Conservation (phyloP, 2,797 vertebrate species). For the Phoeniculus purpureus region DNA sequence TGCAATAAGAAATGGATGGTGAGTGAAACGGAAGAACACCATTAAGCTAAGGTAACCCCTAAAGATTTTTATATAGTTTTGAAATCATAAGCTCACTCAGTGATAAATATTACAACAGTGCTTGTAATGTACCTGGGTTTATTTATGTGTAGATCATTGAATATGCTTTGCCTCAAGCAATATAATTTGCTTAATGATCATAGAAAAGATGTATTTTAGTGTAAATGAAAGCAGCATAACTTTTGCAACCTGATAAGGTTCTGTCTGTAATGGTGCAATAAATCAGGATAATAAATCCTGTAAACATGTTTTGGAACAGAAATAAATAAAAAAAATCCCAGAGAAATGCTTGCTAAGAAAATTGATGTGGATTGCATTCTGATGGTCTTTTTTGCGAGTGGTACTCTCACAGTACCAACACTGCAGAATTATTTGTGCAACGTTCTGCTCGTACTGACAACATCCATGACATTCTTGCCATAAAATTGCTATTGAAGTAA, state of each 20-base stretch:
- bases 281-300: slow-evolving; percentile 44
- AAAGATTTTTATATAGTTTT: slow-evolving; percentile 76
- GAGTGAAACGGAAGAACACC: slow-evolving; percentile 80
- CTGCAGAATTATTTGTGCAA: not conserved
- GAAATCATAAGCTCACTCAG: slow-evolving; percentile 74
- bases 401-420: not conserved
- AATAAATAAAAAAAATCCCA: slow-evolving; percentile 2
- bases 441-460: not conserved
- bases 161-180: slow-evolving; percentile 60
- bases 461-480: not conserved
- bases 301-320: slow-evolving; percentile 47
- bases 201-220: slow-evolving; percentile 44
- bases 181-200: slow-evolving; percentile 53
- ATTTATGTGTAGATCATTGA: slow-evolving; percentile 70
- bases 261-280: slow-evolving; percentile 44
- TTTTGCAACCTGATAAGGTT: slow-evolving; percentile 27
- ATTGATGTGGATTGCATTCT: not conserved
- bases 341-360: not conserved
- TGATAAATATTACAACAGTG: slow-evolving; percentile 77
- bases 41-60: slow-evolving; percentile 81
- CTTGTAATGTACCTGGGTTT: slow-evolving; percentile 71
- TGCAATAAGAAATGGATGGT: slow-evolving; percentile 84
- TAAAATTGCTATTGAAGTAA: not conserved
- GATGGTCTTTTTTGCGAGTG: not conserved
- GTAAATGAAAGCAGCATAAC: slow-evolving; percentile 17